A percentile compares a stretch with the other conserved stretches of the same genome.
Conservation (phyloP, 2,113 vertebrate species). For the Erythrocercus mccallii region DNA sequence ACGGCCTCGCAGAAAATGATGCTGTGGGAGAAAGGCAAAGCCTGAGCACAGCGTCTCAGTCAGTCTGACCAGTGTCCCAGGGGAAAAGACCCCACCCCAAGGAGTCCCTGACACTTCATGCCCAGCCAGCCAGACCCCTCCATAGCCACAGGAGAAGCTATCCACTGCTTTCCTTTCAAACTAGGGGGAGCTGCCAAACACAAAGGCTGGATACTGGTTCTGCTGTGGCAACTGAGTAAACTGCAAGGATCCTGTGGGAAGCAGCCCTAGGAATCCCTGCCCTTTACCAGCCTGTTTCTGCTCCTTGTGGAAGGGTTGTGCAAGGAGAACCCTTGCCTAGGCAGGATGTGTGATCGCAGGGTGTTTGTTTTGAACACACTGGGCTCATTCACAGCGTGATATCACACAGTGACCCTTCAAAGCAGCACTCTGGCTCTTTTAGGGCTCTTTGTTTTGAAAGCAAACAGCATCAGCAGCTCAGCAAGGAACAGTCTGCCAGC, state of each 20-base stretch:
- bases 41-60: not conserved
- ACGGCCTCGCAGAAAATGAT: slow-evolving; percentile 99
- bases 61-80: not conserved
- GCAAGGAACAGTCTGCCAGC: not conserved
- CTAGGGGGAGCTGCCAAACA: not conserved
- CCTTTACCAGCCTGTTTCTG: not conserved
- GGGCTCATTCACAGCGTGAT: not conserved
- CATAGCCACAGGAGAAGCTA: not conserved
- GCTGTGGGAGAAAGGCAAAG: slow-evolving; percentile 63
- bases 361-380: slow-evolving; percentile 52
- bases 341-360: not conserved
- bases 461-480: slow-evolving; percentile 21
- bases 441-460: slow-evolving; percentile 44
- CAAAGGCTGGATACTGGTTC: not conserved
- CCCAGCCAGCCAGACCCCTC: not conserved
- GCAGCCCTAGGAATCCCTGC: not conserved
- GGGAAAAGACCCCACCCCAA: not conserved
- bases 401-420: not conserved
- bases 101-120: not conserved
- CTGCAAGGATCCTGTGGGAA: not conserved
- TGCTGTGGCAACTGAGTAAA: not conserved
- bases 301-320: not conserved
- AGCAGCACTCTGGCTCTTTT: not conserved
- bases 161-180: not conserved
- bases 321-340: not conserved